These are phyloP conservation scores for Stercorarius parasiticus DNA, from an alignment of 2,113 vertebrate genomes.

Conservation along the genomic window DNA sequence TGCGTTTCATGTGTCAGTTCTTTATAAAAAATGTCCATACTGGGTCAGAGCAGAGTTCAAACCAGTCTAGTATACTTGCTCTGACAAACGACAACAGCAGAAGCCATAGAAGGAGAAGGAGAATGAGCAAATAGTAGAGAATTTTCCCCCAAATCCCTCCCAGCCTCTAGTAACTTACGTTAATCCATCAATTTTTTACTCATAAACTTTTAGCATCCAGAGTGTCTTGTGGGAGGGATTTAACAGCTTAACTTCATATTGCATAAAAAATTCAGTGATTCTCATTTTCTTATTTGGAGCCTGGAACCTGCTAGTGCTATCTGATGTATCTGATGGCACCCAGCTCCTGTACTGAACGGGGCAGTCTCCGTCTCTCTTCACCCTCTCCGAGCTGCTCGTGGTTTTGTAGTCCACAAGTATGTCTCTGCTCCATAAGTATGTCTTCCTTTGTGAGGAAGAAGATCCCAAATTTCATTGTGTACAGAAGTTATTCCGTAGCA, in stretches of 20 bases:
- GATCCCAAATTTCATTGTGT: background rate
- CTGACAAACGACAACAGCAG: background rate
- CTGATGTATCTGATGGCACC: background rate
- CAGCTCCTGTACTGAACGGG: accelerated
- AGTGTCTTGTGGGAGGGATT: background rate
- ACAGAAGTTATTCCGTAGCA: background rate
- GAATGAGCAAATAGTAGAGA: background rate
- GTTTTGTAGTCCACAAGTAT: background rate
- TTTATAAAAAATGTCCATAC: background rate
- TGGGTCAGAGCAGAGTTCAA: background rate
- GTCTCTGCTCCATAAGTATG: background rate
- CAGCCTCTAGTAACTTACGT: background rate
- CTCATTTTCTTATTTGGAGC: background rate
- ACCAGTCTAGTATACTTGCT: background rate
- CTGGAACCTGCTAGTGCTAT: background rate
- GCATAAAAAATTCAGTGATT: background rate
- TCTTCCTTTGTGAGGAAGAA: background rate
- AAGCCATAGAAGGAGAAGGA: background rate
- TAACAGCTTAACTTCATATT: background rate
- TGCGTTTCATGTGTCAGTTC: background rate
- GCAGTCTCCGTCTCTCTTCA: background rate
- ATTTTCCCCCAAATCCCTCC: background rate
- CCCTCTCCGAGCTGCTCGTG: background rate
- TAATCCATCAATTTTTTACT: background rate
- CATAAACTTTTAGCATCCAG: background rate